Evolutionary conservation across 2,888 invertebrate species (phyloP).

Genomic region (Drosophila greeni): DNA sequence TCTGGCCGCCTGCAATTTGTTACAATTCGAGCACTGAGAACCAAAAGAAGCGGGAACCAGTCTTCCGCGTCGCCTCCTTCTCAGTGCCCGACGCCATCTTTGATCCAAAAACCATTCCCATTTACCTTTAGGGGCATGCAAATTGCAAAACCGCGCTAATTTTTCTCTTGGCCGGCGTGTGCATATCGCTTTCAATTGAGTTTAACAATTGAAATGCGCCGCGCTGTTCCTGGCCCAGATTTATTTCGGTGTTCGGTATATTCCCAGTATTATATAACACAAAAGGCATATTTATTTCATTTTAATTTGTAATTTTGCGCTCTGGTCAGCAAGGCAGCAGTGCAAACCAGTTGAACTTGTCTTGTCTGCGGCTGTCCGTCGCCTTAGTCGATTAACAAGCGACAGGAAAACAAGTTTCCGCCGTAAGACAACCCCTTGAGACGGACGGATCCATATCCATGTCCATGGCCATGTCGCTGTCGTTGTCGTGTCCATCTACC

Average conservation of each 20-base stretch:
- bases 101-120: constrained; percentile 45
- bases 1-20: constrained; percentile 24
- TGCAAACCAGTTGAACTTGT: constrained; percentile 66
- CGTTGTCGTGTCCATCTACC: constrained; percentile 35
- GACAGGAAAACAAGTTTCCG: constrained; percentile 54
- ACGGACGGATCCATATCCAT: constrained; percentile 40
- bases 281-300: constrained; percentile 71
- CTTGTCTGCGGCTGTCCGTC: constrained; percentile 28
- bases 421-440: constrained; percentile 53
- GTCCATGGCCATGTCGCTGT: constrained; percentile 33
- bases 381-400: constrained; percentile 59
- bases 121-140: constrained; percentile 56
- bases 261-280: constrained; percentile 57
- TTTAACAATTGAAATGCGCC: constrained; percentile 30
- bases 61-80: constrained; percentile 17
- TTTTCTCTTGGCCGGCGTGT: constrained; percentile 39
- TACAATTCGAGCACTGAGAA: constrained; percentile 38
- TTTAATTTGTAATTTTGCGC: constrained; percentile 73
- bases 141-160: constrained; percentile 73
- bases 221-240: constrained; percentile 15
- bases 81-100: constrained; percentile 48
- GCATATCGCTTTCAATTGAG: constrained; percentile 62
- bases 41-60: constrained; percentile 42
- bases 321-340: constrained; percentile 56
- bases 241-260: constrained; percentile 28